Conservation (phyloP, 2,888 invertebrate species). For the Nomada goodeniana region DNA sequence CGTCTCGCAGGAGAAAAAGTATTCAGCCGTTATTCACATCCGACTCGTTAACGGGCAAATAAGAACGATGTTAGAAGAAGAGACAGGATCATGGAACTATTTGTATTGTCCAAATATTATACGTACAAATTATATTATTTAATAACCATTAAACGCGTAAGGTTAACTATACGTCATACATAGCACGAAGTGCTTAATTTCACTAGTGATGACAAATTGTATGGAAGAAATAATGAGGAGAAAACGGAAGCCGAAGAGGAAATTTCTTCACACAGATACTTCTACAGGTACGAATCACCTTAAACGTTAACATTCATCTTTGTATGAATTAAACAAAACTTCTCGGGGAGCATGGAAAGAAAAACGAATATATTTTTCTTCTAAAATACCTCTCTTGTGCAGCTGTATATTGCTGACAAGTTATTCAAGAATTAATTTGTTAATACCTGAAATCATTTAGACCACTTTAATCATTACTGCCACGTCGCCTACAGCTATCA, state of each 20-base stretch:
- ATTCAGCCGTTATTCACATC: background rate
- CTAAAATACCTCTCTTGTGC: too few species aligned
- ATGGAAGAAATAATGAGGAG: slow-evolving; percentile 24
- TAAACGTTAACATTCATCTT: too few species aligned
- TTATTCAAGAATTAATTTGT: too few species aligned
- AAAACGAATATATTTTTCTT: too few species aligned
- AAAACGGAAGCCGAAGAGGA: background rate
- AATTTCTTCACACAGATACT: slow-evolving; percentile 29
- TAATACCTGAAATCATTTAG: too few species aligned
- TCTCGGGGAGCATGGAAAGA: too few species aligned
- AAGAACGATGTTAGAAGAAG: slow-evolving; percentile 16
- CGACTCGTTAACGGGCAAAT: slow-evolving; percentile 22
- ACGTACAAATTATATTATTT: slow-evolving; percentile 43
- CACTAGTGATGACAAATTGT: slow-evolving; percentile 36
- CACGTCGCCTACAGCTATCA: too few species aligned
- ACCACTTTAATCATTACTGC: too few species aligned
- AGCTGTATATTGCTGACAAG: too few species aligned
- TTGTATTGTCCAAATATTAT: slow-evolving; percentile 55
- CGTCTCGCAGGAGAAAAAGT: slow-evolving; percentile 3
- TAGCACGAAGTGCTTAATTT: slow-evolving; percentile 49
- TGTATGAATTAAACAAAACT: too few species aligned
- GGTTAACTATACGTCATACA: slow-evolving; percentile 27
- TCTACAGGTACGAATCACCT: background rate
- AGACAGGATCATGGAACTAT: slow-evolving; percentile 49
- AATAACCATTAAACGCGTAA: slow-evolving; percentile 33